Evolutionary conservation across 1,140 invertebrate species (phyloP).

Genomic region (Drosophila watanabei): DNA sequence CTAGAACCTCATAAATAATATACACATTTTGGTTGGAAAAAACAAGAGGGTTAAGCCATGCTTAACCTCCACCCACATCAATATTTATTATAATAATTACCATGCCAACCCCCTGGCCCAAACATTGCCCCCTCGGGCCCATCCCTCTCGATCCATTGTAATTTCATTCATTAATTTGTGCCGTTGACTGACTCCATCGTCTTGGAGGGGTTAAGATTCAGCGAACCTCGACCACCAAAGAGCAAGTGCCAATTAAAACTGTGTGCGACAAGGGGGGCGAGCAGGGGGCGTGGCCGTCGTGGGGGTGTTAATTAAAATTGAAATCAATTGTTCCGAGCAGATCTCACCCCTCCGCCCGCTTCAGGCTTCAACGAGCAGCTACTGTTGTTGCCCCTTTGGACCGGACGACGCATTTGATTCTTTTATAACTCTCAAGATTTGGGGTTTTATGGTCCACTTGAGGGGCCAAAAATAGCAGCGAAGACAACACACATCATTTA

Average conservation of each 20-base stretch:
- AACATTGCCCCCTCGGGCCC: conserved; percentile 5
- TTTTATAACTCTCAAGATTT: conserved; percentile 30
- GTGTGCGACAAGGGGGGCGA: conserved; percentile 7
- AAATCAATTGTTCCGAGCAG: conserved; percentile 66
- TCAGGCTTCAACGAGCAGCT: conserved; percentile 9
- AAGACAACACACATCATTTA: conserved; percentile 21
- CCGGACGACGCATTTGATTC: not conserved
- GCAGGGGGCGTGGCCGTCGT: conserved; percentile 11
- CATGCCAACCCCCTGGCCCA: conserved; percentile 24
- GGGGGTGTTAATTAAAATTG: conserved; percentile 79
- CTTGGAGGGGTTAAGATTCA: conserved; percentile 55
- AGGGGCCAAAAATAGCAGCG: conserved; percentile 48
- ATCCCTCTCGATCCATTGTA: conserved; percentile 33
- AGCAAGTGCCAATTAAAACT: conserved; percentile 78
- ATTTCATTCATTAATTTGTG: conserved; percentile 79
- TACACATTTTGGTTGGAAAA: not conserved
- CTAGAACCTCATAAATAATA: conserved; percentile 2
- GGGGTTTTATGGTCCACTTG: conserved; percentile 33
- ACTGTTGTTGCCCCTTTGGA: conserved; percentile 11
- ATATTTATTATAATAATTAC: conserved; percentile 40
- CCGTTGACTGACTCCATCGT: conserved; percentile 54
- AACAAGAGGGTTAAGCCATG: conserved; percentile 11
- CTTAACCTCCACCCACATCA: conserved; percentile 17
- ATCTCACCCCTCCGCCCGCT: conserved; percentile 9
- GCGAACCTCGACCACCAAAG: conserved; percentile 72